These are phyloP conservation scores for Aphelenchoides fujianensis DNA, from an alignment of 1,140 invertebrate genomes.

Conservation along the genomic window DNA sequence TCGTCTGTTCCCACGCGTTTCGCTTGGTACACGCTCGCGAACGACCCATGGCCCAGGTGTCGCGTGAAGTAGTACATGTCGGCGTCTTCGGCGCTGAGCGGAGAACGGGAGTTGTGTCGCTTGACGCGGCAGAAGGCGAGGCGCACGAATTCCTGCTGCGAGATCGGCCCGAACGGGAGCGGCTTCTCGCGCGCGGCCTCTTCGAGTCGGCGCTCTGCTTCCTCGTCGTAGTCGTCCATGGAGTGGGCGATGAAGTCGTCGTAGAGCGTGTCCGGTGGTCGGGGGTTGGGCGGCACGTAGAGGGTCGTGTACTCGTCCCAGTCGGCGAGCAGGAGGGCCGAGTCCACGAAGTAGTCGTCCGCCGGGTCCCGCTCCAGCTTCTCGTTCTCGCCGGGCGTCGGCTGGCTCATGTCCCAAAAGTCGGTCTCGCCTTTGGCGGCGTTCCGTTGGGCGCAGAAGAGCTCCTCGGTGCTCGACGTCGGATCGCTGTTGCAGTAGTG, in stretches of 20 bases:
- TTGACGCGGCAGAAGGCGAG: constrained; percentile 9
- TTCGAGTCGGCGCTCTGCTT: constrained; percentile 1
- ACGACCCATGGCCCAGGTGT: constrained; percentile 50
- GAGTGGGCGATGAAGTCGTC: constrained; percentile 15
- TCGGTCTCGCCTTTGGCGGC: background rate
- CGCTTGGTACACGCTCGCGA: constrained; percentile 65
- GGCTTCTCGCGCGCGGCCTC: background rate
- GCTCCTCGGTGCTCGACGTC: background rate
- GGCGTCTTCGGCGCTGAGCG: constrained; percentile 28
- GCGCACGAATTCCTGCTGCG: background rate
- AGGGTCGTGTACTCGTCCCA: constrained; percentile 15
- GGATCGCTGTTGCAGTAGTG: background rate
- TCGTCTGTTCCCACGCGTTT: constrained; percentile 44
- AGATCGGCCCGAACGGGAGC: background rate
- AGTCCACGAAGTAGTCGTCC: background rate
- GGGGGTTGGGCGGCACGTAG: background rate
- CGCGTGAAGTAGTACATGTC: constrained; percentile 49
- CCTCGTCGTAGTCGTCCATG: constrained; percentile 10
- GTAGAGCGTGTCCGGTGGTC: background rate
- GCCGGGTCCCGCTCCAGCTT: background rate
- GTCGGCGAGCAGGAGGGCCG: background rate
- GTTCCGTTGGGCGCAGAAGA: background rate
- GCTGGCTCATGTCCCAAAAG: background rate
- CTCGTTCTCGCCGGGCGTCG: background rate
- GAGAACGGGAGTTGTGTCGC: constrained; percentile 17